phyloP scores from a whole-genome alignment of 2,888 invertebrate species.

The Epistrophella euchroma region DNA sequence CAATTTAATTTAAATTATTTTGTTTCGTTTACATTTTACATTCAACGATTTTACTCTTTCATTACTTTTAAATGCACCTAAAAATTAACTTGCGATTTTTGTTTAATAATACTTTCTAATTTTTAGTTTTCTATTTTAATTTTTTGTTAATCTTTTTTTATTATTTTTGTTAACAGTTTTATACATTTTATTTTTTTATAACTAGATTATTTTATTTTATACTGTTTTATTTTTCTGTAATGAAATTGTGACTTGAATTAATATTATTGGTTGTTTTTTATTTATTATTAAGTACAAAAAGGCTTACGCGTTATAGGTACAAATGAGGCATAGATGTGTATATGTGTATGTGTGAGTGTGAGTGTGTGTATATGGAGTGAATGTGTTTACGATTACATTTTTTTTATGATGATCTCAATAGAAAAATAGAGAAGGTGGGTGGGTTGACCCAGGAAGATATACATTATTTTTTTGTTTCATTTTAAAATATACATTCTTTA shows the following conservation, averaged over 20 bases:
- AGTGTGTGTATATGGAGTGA: conserved; percentile 75
- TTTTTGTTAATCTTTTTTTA: conserved; percentile 34
- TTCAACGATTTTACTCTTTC: conserved; percentile 57
- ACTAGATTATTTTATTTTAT: conserved; percentile 37
- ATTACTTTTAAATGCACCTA: conserved; percentile 57
- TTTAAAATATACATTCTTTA: conserved; percentile 74
- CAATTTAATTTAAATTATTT: conserved; percentile 73
- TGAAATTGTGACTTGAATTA: conserved; percentile 55
- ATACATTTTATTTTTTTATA: conserved; percentile 47
- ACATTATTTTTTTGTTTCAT: conserved; percentile 68
- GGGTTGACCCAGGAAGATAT: conserved; percentile 83
- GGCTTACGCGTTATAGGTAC: conserved; percentile 79
- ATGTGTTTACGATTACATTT: conserved; percentile 52
- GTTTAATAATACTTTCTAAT: conserved; percentile 35
- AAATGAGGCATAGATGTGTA: conserved; percentile 80
- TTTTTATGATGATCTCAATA: conserved; percentile 77
- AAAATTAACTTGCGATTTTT: conserved; percentile 57
- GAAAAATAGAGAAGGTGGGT: conserved; percentile 84
- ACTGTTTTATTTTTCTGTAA: conserved; percentile 29
- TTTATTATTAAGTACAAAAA: conserved; percentile 71
- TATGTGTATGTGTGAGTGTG: conserved; percentile 76
- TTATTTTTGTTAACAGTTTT: conserved; percentile 59
- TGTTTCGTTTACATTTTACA: conserved; percentile 62
- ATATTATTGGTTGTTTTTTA: conserved; percentile 42
- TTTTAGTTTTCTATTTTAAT: conserved; percentile 28